Evolutionary conservation across 2,797 vertebrate genomes (phyloP).

Genomic region (Hoplostethus mediterraneus): DNA sequence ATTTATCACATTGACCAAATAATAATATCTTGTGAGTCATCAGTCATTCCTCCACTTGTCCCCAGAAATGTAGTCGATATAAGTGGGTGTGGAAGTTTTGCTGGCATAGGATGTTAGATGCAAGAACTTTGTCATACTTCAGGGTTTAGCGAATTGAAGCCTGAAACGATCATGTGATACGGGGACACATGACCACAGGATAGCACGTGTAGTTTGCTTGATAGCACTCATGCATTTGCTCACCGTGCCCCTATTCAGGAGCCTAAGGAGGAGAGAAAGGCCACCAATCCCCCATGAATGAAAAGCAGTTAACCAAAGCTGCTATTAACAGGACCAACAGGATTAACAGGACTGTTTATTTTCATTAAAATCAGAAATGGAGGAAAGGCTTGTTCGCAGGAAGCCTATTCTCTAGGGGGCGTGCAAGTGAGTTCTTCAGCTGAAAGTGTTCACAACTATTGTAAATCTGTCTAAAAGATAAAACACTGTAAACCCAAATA

Average conservation of each 20-base stretch:
- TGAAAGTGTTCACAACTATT: constrained; percentile 29
- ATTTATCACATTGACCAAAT: constrained; percentile 26
- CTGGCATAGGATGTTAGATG: not conserved
- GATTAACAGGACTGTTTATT: not conserved
- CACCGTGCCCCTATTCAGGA: not conserved
- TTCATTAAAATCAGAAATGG: constrained; percentile 20
- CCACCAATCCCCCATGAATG: not conserved
- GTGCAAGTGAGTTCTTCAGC: constrained; percentile 35
- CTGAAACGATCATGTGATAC: not conserved
- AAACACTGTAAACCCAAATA: constrained; percentile 4
- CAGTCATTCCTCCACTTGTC: constrained; percentile 9
- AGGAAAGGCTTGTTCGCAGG: constrained; percentile 38
- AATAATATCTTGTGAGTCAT: constrained; percentile 19
- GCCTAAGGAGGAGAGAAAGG: not conserved
- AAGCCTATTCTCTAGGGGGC: constrained; percentile 27
- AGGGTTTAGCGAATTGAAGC: not conserved
- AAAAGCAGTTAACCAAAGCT: constrained; percentile 19
- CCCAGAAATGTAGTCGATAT: too few relatives aligned
- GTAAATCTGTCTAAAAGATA: constrained; percentile 19
- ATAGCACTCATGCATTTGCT: not conserved
- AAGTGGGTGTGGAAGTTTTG: not conserved
- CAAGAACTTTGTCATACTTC: not conserved
- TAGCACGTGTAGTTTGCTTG: constrained; percentile 11
- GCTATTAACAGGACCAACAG: constrained; percentile 15
- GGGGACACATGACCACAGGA: constrained; percentile 13